Conservation (phyloP, 2,797 vertebrate species). For the Pangasius larnaudii region DNA sequence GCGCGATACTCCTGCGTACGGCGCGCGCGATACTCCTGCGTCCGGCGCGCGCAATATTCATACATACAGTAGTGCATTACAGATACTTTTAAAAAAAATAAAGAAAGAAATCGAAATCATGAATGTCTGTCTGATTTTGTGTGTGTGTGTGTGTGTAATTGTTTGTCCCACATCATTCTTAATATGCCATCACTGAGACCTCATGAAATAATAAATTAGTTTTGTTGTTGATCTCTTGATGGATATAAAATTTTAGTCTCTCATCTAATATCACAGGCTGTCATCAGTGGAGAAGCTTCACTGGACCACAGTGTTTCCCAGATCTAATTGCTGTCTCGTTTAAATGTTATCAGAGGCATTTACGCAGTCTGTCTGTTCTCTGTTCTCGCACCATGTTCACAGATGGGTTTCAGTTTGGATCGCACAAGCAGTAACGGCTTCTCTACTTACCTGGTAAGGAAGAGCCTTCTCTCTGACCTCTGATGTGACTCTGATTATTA, state of each 20-base stretch:
- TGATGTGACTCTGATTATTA: background rate
- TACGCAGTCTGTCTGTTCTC: no score
- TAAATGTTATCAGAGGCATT: background rate
- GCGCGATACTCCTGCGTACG: no score
- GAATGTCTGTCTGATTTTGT: no score
- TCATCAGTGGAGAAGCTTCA: background rate
- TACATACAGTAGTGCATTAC: no score
- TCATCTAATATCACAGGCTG: background rate
- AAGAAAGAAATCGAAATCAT: no score
- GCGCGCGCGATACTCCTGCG: no score
- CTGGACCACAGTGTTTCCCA: background rate
- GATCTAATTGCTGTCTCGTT: no score
- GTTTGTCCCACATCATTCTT: background rate
- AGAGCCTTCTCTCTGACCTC: background rate
- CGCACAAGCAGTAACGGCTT: slow-evolving; percentile 83
- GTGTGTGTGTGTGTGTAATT: background rate
- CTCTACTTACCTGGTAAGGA: slow-evolving; percentile 83
- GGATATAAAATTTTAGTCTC: background rate
- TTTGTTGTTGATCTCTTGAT: no score
- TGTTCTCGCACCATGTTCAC: background rate
- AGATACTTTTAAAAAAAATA: no score
- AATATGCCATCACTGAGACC: background rate
- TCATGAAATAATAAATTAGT: background rate
- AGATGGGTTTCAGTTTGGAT: slow-evolving; percentile 86
- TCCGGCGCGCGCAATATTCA: no score